Evolutionary conservation across 2,797 vertebrate genomes (phyloP).

Genomic region (Syndactyla subalaris): DNA sequence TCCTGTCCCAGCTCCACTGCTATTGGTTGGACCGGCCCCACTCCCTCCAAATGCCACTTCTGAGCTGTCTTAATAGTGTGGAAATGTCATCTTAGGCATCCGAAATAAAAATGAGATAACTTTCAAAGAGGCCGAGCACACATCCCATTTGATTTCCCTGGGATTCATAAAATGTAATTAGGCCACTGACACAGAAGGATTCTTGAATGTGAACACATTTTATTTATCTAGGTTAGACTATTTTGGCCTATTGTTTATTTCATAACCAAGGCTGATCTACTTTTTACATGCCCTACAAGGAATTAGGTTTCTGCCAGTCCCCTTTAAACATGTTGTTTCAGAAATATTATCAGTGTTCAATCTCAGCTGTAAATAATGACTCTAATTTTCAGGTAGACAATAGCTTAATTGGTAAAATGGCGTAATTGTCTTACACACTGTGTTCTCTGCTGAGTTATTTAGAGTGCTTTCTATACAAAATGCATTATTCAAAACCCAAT

Average conservation of each 20-base stretch:
- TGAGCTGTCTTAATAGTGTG: not conserved
- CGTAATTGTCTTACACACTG: slow-evolving; percentile 45
- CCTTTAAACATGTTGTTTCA: not conserved
- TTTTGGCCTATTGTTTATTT: slow-evolving; percentile 28
- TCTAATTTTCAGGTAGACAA: slow-evolving; percentile 30
- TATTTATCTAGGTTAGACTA: slow-evolving; percentile 40
- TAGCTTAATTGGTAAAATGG: slow-evolving; percentile 25
- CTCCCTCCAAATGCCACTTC: not conserved
- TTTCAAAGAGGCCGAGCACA: not conserved
- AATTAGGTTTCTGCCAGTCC: not conserved
- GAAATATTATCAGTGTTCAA: not conserved
- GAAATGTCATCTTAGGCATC: not conserved
- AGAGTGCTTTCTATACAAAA: slow-evolving; percentile 41
- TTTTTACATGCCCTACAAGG: not conserved
- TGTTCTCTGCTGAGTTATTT: slow-evolving; percentile 47
- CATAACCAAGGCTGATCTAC: not conserved
- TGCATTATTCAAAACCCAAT: slow-evolving; percentile 55
- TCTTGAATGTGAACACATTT: not conserved
- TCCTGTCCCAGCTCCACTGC: not conserved
- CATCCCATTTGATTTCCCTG: not conserved
- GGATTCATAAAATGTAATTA: not conserved
- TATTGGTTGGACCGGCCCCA: not conserved
- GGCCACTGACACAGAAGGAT: not conserved
- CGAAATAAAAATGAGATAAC: not conserved
- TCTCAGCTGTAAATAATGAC: slow-evolving; percentile 26